These are phyloP conservation scores for Stegophylla sp. DNA, from an alignment of 2,888 invertebrate genomes.

Conservation along the genomic window DNA sequence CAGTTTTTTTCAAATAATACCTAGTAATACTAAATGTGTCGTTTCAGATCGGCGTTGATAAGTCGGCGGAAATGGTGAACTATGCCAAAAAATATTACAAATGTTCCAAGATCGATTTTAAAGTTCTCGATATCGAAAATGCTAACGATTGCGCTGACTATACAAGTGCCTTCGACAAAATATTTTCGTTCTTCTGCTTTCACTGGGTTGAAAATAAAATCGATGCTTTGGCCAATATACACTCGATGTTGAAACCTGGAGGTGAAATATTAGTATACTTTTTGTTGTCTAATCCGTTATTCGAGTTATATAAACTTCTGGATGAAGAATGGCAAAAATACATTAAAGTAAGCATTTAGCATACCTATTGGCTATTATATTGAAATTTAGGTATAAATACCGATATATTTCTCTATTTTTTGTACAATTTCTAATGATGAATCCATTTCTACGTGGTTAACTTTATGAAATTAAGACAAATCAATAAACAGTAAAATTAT, in stretches of 20 bases:
- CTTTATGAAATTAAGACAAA: too few species aligned
- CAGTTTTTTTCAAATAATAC: neutral
- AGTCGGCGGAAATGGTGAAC: slow-evolving; percentile 36
- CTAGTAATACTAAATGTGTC: neutral
- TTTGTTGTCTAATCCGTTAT: slow-evolving; percentile 35
- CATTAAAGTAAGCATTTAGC: slow-evolving; percentile 35
- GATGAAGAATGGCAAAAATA: slow-evolving; percentile 48
- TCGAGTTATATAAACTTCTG: slow-evolving; percentile 39
- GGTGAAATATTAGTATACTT: slow-evolving; percentile 40
- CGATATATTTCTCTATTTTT: too few species aligned
- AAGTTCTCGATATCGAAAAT: slow-evolving; percentile 45
- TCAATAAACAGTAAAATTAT: too few species aligned
- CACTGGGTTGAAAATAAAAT: slow-evolving; percentile 47
- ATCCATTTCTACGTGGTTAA: too few species aligned
- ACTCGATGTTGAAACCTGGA: slow-evolving; percentile 42
- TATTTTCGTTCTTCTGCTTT: slow-evolving; percentile 51
- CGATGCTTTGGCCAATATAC: slow-evolving; percentile 22
- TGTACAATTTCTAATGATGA: too few species aligned
- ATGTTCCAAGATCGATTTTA: slow-evolving; percentile 17
- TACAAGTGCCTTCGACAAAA: slow-evolving; percentile 6
- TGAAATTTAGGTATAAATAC: too few species aligned
- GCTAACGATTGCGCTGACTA: neutral
- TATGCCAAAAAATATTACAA: slow-evolving; percentile 13
- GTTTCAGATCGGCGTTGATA: slow-evolving; percentile 41
- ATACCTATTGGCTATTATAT: too few species aligned